Conservation (phyloP, 2,113 vertebrate genomes). For the Esox niger region DNA sequence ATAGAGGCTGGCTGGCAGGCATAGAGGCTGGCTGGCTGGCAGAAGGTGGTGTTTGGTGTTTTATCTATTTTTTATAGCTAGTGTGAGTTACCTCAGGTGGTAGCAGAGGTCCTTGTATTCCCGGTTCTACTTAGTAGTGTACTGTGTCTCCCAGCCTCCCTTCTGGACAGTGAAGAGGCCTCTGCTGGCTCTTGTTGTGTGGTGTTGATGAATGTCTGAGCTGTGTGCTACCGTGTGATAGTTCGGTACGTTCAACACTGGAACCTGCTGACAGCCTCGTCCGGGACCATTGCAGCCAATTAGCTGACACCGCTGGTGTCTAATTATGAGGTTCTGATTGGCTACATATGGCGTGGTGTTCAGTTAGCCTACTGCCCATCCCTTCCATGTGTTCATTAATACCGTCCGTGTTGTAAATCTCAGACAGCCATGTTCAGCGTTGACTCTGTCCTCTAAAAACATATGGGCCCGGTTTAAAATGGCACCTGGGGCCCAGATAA, state of each 20-base stretch:
- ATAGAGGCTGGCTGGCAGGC: neutral
- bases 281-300: slow-evolving; percentile 54
- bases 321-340: slow-evolving; percentile 71
- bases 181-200: too few relatives aligned
- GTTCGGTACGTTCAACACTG: too few relatives aligned
- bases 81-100: too few relatives aligned
- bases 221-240: too few relatives aligned
- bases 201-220: too few relatives aligned
- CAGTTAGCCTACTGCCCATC: slow-evolving; percentile 36
- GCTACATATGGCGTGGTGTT: slow-evolving; percentile 61
- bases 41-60: too few relatives aligned
- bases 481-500: slow-evolving; percentile 9
- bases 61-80: too few relatives aligned
- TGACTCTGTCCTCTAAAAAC: slow-evolving; percentile 29
- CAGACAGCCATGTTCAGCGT: slow-evolving; percentile 27
- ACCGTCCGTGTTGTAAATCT: slow-evolving; percentile 43
- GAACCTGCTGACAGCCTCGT: slow-evolving; percentile 37
- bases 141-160: too few relatives aligned
- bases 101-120: too few relatives aligned
- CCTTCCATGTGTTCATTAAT: slow-evolving; percentile 56
- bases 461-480: slow-evolving; percentile 14
- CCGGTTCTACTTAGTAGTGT: too few relatives aligned
- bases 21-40: neutral
- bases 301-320: slow-evolving; percentile 52
- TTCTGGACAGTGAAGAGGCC: too few relatives aligned